Evolutionary conservation across 2,888 invertebrate species (phyloP).

Genomic region (Resseliella maxima): DNA sequence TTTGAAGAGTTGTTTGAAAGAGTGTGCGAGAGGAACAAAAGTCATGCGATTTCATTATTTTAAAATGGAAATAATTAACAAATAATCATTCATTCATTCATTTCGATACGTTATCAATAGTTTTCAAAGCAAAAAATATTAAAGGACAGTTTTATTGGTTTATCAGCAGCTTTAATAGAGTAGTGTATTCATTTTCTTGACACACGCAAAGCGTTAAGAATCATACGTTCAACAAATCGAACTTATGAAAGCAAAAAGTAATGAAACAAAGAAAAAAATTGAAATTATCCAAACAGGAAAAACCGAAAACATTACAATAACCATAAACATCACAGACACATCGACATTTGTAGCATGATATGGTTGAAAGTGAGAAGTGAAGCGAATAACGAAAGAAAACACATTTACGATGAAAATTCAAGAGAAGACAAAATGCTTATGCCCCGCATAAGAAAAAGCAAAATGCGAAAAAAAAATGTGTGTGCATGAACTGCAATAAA

Average conservation of each 20-base stretch:
- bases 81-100: background rate
- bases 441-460: too few species aligned
- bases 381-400: background rate
- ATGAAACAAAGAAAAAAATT: background rate
- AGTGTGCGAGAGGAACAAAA: background rate
- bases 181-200: constrained; percentile 13
- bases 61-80: background rate
- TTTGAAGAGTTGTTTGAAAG: background rate
- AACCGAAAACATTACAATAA: constrained; percentile 38
- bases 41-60: background rate
- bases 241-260: background rate
- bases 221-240: background rate
- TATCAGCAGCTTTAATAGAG: constrained; percentile 41
- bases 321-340: constrained; percentile 30
- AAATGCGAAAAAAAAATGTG: constrained; percentile 6
- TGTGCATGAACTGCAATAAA: constrained; percentile 53
- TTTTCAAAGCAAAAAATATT: background rate
- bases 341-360: background rate
- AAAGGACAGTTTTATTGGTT: background rate
- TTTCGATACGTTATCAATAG: constrained; percentile 20
- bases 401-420: constrained; percentile 28
- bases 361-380: background rate
- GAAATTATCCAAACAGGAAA: constrained; percentile 30
- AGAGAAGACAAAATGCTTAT: constrained; percentile 24
- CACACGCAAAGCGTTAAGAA: background rate